Percentiles rank a stretch among this genome's conserved stretches.
Evolutionary conservation across 2,797 vertebrate genomes (phyloP).

Genomic region (Geotrypetes seraphini): DNA sequence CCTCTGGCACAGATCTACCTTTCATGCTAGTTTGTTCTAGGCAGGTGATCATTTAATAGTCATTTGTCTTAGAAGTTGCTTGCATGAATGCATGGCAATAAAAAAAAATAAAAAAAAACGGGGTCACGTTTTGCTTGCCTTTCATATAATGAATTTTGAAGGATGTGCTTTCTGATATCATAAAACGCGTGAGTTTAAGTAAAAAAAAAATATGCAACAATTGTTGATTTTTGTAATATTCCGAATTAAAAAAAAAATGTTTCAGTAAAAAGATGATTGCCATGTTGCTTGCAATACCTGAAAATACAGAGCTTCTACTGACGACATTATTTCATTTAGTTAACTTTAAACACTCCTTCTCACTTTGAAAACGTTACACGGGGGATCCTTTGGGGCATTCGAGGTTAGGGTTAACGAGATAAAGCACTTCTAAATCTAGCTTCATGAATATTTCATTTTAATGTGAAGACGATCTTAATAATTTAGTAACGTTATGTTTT

Average conservation of each 20-base stretch:
- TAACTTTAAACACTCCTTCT: conserved; percentile 15
- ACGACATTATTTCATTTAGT: not conserved
- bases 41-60: too few relatives aligned
- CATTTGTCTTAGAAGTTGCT: too few relatives aligned
- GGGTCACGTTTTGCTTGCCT: too few relatives aligned
- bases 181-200: not conserved
- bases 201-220: not conserved
- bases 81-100: too few relatives aligned
- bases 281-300: conserved; percentile 4
- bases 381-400: conserved; percentile 1
- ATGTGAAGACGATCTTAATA: conserved; percentile 32
- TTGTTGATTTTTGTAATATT: conserved; percentile 7
- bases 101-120: too few relatives aligned
- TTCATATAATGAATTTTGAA: conserved; percentile 1
- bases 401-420: conserved; percentile 19
- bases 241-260: not conserved
- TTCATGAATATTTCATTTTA: conserved; percentile 35
- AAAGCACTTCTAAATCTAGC: conserved; percentile 36
- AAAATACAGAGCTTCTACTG: not conserved
- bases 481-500: conserved; percentile 29
- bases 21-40: conserved; percentile 1
- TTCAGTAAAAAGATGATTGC: conserved; percentile 12
- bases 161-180: conserved; percentile 1
- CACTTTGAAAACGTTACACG: conserved; percentile 12
- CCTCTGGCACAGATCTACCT: conserved; percentile 1